Conservation (phyloP, 2,888 invertebrate species). For the Lycia hirtaria region DNA sequence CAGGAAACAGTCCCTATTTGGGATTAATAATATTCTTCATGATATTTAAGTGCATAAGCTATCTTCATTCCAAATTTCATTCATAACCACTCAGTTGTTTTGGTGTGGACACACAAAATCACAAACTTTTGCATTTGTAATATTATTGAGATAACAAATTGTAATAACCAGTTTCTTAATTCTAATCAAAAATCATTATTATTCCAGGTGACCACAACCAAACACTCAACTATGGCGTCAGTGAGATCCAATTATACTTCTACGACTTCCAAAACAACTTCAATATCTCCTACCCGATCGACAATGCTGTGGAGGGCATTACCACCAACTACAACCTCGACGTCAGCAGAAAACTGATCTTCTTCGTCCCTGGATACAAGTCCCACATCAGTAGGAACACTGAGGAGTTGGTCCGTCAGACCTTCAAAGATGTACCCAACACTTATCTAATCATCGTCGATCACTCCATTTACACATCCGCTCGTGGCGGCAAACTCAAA, state of each 20-base stretch:
- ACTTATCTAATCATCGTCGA: constrained; percentile 73
- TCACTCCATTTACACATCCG: constrained; percentile 72
- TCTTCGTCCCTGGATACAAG: constrained; percentile 78
- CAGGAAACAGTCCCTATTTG: too few relatives aligned
- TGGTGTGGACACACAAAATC: too few relatives aligned
- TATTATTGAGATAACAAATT: too few relatives aligned
- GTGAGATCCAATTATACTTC: constrained; percentile 66
- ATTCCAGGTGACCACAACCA: constrained; percentile 72
- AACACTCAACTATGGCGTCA: constrained; percentile 60
- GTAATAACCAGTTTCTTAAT: neutral
- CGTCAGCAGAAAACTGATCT: constrained; percentile 63
- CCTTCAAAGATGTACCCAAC: constrained; percentile 67
- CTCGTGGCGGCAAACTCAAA: constrained; percentile 61
- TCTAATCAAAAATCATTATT: neutral
- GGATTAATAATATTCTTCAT: too few relatives aligned
- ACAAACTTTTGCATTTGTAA: too few relatives aligned
- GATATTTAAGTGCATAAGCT: too few relatives aligned
- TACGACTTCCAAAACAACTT: constrained; percentile 77
- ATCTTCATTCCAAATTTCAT: too few relatives aligned
- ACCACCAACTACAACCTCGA: constrained; percentile 66
- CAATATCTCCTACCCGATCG: constrained; percentile 64
- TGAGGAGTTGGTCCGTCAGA: constrained; percentile 67
- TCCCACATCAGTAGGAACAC: constrained; percentile 70
- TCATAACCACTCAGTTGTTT: too few relatives aligned
- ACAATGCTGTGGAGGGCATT: constrained; percentile 61